Base-by-base conservation (phyloP, 2,888 invertebrate species). In the Kryphioiulus occultus region DNA sequence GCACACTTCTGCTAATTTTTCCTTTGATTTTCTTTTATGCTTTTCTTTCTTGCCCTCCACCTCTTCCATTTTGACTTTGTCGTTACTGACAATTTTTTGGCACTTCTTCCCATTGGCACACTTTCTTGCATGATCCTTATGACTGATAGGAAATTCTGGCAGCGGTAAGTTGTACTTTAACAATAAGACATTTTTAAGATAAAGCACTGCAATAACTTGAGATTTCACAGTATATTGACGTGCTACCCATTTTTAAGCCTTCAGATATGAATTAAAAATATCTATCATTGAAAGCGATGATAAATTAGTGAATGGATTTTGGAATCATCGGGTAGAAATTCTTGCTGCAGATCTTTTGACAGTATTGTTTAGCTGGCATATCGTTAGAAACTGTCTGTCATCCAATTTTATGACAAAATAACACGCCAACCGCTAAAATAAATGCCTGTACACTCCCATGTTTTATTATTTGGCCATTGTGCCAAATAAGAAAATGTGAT, bases 51-150 rank as follows among this genome's bases (percentile, higher is more conserved):
- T 59, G 47, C 22, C 15, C n/a, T 87, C 19, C 59, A 85, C 85
- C 47, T 85, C 30, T 44, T 85, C 84, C 68, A 35, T 83, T 84
- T 87, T 87, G 22, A 22, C 83, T 83, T 83, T 87, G 26, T 44
- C 39, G n/a, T 78, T 87, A 35, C 19, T 78, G 68, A 39, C 44
- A 22, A 35, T 44, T 87, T 84, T 87, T 87, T 83, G 5, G 10
- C n/a, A 82, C 22, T 82, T 42, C 47, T 87, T 84, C 78, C 39
- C 83, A 82, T 44, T 87, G 78, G 87, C 83, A 42, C 47, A 32
- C 47, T 78, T 83, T 78, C 47, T 68, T 87, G 87, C 82, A 78
- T 32, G 47, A 4, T 35, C 7, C 68, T 68, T 68, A 10, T 68
- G 68, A 68, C 26, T n/a, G 26, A 68, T 68, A 68, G 68, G 68